phyloP scores from a whole-genome alignment of 2,113 vertebrate species.

The Dipodomys stephensi region DNA sequence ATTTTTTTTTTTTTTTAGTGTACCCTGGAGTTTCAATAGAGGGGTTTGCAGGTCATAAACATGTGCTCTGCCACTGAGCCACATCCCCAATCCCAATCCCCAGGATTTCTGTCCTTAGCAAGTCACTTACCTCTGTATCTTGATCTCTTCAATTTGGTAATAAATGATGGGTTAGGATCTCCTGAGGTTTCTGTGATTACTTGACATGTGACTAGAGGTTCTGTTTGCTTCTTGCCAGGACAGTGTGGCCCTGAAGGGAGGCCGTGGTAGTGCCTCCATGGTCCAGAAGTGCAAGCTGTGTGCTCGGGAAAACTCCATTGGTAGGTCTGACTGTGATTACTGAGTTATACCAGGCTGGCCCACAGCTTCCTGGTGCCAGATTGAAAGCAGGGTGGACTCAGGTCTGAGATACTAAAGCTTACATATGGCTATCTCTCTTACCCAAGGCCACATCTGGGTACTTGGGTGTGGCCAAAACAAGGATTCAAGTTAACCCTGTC shows the following conservation, averaged over 20 bases:
- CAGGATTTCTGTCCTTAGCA: slow-evolving; percentile 1
- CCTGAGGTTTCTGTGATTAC: neutral
- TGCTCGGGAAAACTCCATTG: slow-evolving; percentile 96
- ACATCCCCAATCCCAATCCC: neutral
- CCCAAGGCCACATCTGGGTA: neutral
- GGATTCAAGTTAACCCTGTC: neutral
- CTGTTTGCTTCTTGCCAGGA: slow-evolving; percentile 87
- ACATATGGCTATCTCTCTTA: neutral
- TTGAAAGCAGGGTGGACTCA: neutral
- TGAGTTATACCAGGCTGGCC: neutral
- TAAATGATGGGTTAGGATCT: neutral
- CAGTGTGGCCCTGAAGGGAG: slow-evolving; percentile 95
- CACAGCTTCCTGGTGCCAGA: neutral
- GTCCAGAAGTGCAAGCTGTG: slow-evolving; percentile 99
- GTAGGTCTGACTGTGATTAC: slow-evolving; percentile 82
- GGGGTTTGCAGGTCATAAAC: neutral
- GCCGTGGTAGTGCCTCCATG: slow-evolving; percentile 96
- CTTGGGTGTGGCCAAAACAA: neutral
- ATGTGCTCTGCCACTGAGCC: neutral
- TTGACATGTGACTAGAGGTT: neutral
- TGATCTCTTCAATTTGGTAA: neutral
- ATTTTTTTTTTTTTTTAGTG: neutral
- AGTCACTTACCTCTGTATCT: neutral
- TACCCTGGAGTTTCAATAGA: neutral
- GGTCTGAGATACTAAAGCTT: neutral